These are phyloP conservation scores for Isaurus tuberculatus DNA, from an alignment of 92 coral and sea anemone genomes.

Conservation along the genomic window DNA sequence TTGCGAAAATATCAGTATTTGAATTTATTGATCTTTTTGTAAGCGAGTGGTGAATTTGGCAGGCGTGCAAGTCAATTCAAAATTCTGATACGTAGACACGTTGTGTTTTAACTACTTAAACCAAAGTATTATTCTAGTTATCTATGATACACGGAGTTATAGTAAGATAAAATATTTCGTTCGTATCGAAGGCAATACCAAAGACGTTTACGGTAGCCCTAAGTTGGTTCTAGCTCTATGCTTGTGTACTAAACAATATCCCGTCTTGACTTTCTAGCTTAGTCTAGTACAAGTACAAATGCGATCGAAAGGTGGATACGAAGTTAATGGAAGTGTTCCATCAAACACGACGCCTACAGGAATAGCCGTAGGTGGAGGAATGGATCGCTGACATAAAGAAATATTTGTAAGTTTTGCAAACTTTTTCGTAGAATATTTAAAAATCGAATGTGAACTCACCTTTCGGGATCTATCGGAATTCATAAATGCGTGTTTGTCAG, in stretches of 20 bases:
- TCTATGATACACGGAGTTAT: background rate
- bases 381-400: constrained; percentile 38
- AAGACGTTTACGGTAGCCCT: background rate
- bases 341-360: constrained; percentile 72
- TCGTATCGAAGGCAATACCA: background rate
- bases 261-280: constrained; percentile 55
- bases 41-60: background rate
- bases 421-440: background rate
- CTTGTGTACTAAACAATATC: background rate
- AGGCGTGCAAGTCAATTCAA: constrained; percentile 4
- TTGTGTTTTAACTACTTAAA: background rate
- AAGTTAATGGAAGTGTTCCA: constrained; percentile 58
- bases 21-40: constrained; percentile 6
- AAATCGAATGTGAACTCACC: no score
- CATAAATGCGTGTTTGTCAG: no score
- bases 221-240: background rate
- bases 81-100: constrained; percentile 4
- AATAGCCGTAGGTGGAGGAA: constrained; percentile 71
- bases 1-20: constrained; percentile 10
- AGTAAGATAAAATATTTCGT: background rate
- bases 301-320: constrained; percentile 91
- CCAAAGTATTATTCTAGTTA: background rate
- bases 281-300: constrained; percentile 85
- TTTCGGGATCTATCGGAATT: no score
- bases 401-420: constrained; percentile 46